phyloP scores from a whole-genome alignment of 2,888 invertebrate genomes.

The Pyrochroa serraticornis region DNA sequence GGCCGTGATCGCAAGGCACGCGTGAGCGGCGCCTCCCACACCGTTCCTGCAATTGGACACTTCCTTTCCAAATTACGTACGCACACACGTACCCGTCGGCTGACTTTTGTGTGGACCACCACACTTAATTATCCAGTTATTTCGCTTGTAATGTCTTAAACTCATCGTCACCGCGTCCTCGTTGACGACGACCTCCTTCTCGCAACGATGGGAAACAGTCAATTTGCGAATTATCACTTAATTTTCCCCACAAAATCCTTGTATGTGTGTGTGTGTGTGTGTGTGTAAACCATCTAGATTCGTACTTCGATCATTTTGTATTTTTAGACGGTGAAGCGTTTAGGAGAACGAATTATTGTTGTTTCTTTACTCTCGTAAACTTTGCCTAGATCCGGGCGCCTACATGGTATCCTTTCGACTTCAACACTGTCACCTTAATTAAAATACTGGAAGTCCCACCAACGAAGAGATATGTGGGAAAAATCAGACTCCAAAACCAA shows the following conservation, averaged over 20 bases:
- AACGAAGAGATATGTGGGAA: no score
- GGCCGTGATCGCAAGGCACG: constrained; percentile 24
- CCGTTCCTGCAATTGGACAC: constrained; percentile 38
- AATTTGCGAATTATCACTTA: constrained; percentile 28
- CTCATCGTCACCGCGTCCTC: constrained; percentile 3
- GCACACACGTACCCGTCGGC: constrained; percentile 28
- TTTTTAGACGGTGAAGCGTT: constrained; percentile 18
- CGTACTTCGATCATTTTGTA: constrained; percentile 15
- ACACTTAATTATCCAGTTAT: constrained; percentile 33
- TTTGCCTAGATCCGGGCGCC: neutral
- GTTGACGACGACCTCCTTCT: constrained; percentile 8
- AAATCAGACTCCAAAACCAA: no score
- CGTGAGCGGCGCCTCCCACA: constrained; percentile 37
- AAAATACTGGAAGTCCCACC: no score
- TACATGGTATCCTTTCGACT: constrained; percentile 1
- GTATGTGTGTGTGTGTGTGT: neutral
- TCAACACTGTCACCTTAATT: neutral
- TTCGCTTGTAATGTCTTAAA: constrained; percentile 33
- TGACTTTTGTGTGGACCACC: constrained; percentile 27
- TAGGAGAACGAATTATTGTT: neutral
- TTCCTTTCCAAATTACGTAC: constrained; percentile 36
- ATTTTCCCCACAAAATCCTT: constrained; percentile 6
- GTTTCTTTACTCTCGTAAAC: neutral
- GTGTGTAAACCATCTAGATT: constrained; percentile 4
- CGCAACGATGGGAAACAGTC: constrained; percentile 15